A percentile compares a stretch with the other conserved stretches of the same genome.
Conservation (phyloP, 2,888 invertebrate genomes). For the Cerastoderma edule region DNA sequence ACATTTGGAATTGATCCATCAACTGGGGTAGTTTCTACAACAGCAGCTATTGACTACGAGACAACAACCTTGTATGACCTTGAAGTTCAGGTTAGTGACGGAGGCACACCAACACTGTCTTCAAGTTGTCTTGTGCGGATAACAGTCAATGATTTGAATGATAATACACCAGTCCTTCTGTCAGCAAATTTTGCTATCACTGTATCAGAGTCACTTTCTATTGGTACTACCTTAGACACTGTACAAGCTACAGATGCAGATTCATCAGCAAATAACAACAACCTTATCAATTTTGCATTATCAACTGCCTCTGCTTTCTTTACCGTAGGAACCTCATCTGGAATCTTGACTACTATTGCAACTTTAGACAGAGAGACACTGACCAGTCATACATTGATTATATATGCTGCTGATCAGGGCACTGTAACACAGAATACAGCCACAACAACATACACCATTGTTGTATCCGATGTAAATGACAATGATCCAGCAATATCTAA, state of each 20-base stretch:
- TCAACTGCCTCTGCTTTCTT: conserved; percentile 56
- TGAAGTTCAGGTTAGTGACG: conserved; percentile 68
- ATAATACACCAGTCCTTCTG: conserved; percentile 69
- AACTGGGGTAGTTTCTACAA: conserved; percentile 65
- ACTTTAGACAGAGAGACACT: conserved; percentile 71
- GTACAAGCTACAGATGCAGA: conserved; percentile 70
- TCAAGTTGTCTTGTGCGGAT: conserved; percentile 64
- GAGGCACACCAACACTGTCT: conserved; percentile 62
- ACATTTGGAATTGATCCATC: conserved; percentile 66
- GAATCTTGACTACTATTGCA: conserved; percentile 62
- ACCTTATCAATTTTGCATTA: conserved; percentile 64
- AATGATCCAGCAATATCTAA: conserved; percentile 66
- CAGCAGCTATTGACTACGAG: conserved; percentile 71
- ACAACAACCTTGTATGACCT: conserved; percentile 62
- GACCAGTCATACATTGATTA: conserved; percentile 68
- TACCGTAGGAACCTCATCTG: conserved; percentile 61
- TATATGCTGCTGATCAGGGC: conserved; percentile 71
- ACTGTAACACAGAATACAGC: conserved; percentile 59
- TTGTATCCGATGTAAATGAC: conserved; percentile 75
- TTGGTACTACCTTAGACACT: conserved; percentile 65
- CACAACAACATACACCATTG: conserved; percentile 71
- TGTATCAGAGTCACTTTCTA: conserved; percentile 61
- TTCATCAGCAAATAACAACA: conserved; percentile 70
- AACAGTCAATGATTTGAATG: conserved; percentile 71
- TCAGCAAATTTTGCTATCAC: conserved; percentile 58